Conservation (phyloP, 2,113 vertebrate species). For the Pterocles burchelli region DNA sequence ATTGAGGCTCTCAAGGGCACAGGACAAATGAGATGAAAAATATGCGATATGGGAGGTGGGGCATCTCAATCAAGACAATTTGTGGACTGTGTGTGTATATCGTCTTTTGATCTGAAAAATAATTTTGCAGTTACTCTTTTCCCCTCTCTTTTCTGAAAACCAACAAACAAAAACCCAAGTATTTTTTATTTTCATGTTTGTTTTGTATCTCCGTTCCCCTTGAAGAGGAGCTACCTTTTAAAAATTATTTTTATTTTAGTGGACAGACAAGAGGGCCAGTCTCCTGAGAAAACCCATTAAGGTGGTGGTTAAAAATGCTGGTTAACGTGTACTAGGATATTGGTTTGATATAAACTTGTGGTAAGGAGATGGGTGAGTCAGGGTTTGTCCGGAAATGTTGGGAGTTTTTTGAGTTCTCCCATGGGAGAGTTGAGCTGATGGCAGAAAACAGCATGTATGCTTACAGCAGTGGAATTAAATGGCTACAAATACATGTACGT, state of each 20-base stretch:
- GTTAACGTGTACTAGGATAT: fast-evolving
- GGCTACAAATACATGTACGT: not conserved
- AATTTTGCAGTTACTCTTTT: not conserved
- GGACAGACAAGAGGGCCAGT: not conserved
- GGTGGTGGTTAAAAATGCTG: not conserved
- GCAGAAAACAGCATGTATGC: not conserved
- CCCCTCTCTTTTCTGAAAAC: not conserved
- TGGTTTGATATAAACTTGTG: not conserved
- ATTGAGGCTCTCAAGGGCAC: fast-evolving
- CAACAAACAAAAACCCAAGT: fast-evolving
- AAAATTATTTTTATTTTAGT: not conserved
- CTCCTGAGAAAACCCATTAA: not conserved
- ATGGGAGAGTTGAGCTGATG: not conserved
- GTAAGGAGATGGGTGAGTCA: not conserved
- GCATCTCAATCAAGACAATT: not conserved
- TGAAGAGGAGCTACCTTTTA: not conserved
- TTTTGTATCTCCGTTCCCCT: not conserved
- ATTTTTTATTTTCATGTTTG: not conserved
- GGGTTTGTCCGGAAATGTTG: not conserved
- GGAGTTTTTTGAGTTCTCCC: not conserved
- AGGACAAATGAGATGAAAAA: not conserved
- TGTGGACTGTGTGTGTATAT: not conserved
- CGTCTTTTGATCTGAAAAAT: not conserved
- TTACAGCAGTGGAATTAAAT: not conserved
- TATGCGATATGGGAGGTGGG: not conserved